Conservation (phyloP, 2,888 invertebrate genomes). For the Lucinisca nassula region DNA sequence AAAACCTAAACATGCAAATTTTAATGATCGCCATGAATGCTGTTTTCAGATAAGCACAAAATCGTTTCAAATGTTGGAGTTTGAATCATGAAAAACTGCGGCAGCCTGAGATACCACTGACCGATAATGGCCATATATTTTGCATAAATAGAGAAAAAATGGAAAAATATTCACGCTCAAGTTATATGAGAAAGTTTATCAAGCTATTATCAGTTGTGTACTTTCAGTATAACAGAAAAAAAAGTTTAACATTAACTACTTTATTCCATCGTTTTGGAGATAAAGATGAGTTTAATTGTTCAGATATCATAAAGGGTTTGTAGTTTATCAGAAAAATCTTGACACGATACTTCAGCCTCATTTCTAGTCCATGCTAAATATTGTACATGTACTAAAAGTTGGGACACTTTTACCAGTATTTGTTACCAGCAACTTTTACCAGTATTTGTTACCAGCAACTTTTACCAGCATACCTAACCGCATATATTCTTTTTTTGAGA, state of each 20-base stretch:
- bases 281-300: neutral
- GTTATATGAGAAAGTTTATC: neutral
- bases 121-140: neutral
- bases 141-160: neutral
- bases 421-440: no score
- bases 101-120: neutral
- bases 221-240: neutral
- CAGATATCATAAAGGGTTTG: neutral
- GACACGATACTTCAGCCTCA: neutral
- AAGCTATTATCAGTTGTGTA: neutral
- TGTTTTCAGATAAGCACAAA: neutral
- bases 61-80: neutral
- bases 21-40: neutral
- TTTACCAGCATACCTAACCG: no score
- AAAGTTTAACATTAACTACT: neutral
- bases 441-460: no score
- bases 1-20: neutral
- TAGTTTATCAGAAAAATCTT: neutral
- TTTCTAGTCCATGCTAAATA: no score
- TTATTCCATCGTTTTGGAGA: neutral
- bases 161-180: neutral
- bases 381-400: no score
- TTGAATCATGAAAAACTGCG: neutral
- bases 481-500: no score
- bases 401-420: no score